phyloP scores from a whole-genome alignment of 2,888 invertebrate genomes.

The Euzetes globulus region DNA sequence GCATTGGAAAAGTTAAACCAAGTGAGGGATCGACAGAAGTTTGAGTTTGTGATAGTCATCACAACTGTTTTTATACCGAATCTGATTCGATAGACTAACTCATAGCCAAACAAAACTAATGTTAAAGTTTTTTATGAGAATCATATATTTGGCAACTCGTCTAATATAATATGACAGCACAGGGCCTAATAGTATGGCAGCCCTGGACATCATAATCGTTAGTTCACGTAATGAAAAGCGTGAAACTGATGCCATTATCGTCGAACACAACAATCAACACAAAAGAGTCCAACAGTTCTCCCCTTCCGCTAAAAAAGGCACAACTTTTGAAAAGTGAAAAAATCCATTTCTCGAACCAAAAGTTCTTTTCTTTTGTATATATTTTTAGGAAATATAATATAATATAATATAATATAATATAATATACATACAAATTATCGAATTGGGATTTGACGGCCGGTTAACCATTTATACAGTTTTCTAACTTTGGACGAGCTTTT shows the following conservation, averaged over 20 bases:
- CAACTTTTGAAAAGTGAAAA: conserved; percentile 7
- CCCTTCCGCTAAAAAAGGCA: not conserved
- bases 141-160: conserved; percentile 8
- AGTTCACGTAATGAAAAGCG: conserved; percentile 21
- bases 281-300: conserved; percentile 5
- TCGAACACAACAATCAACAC: not conserved
- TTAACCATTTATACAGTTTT: not conserved
- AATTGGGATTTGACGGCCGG: conserved; percentile 6
- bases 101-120: not conserved
- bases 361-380: not conserved
- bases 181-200: not conserved
- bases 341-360: not conserved
- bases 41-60: conserved; percentile 4
- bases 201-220: conserved; percentile 29
- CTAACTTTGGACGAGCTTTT: not conserved
- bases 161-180: conserved; percentile 20
- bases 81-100: not conserved
- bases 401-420: not conserved
- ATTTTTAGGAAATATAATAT: not conserved
- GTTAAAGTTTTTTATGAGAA: conserved; percentile 9
- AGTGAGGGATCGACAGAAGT: not conserved
- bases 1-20: not conserved
- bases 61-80: conserved; percentile 1
- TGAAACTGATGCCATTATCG: conserved; percentile 22
- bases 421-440: conserved; percentile 20